phyloP scores from a whole-genome alignment of 2,888 invertebrate species.

The Drosophila lutescens region DNA sequence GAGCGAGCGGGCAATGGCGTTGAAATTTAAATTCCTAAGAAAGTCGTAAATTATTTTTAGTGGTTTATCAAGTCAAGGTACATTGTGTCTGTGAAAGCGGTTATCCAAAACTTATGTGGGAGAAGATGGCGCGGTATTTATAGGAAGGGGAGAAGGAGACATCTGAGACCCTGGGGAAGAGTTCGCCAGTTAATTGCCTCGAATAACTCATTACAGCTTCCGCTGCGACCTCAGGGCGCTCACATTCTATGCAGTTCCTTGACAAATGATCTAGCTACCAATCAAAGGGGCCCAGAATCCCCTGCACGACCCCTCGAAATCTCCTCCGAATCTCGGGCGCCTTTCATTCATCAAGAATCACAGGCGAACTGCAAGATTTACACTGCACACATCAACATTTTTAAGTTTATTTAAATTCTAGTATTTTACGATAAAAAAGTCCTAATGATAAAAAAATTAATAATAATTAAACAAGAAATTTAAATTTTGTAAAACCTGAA shows the following conservation, averaged over 20 bases:
- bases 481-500: too few relatives aligned
- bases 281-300: slow-evolving; percentile 43
- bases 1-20: slow-evolving; percentile 55
- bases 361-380: slow-evolving; percentile 3
- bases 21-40: slow-evolving; percentile 76
- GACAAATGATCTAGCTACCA: slow-evolving; percentile 71
- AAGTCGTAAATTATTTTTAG: slow-evolving; percentile 80
- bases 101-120: slow-evolving; percentile 44
- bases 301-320: slow-evolving; percentile 1
- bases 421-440: neutral
- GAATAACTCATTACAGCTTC: slow-evolving; percentile 79
- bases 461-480: too few relatives aligned
- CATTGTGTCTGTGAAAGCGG: slow-evolving; percentile 55
- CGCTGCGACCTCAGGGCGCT: slow-evolving; percentile 59
- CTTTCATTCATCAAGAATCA: slow-evolving; percentile 66
- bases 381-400: neutral
- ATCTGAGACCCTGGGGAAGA: slow-evolving; percentile 11
- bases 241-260: slow-evolving; percentile 68
- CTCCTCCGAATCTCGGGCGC: slow-evolving; percentile 21
- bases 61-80: slow-evolving; percentile 70
- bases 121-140: slow-evolving; percentile 25
- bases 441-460: neutral
- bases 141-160: slow-evolving; percentile 2
- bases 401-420: neutral
- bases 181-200: slow-evolving; percentile 62